Evolutionary conservation across 1,140 invertebrate genomes (phyloP).

Genomic region (Orchesella cincta): DNA sequence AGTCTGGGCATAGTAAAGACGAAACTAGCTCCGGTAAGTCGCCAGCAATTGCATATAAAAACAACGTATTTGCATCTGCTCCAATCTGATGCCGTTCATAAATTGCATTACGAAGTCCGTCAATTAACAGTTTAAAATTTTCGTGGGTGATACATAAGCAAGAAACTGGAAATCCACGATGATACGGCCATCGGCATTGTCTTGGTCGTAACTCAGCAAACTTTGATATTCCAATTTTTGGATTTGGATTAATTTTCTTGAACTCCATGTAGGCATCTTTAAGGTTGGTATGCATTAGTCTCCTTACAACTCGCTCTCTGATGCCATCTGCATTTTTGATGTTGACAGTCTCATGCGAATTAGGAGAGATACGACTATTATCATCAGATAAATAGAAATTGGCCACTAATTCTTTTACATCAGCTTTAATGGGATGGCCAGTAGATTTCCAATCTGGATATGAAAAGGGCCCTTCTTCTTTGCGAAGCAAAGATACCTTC

Average conservation of each 20-base stretch:
- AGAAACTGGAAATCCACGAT: not conserved
- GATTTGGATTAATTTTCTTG: not conserved
- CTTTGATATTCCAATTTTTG: not conserved
- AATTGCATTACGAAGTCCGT: not conserved
- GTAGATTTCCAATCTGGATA: not conserved
- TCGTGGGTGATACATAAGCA: constrained; percentile 29
- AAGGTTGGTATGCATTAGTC: not conserved
- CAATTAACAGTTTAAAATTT: constrained; percentile 31
- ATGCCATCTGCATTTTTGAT: not conserved
- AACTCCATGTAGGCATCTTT: not conserved
- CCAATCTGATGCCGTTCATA: not conserved
- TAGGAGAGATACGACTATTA: not conserved
- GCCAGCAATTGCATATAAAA: too few species aligned
- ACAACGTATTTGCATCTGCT: too few species aligned
- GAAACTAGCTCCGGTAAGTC: not conserved
- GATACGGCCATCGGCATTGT: not conserved
- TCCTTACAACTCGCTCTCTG: not conserved
- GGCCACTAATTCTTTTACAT: not conserved
- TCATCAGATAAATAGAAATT: not conserved
- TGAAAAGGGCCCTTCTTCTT: not conserved
- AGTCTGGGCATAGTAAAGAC: not conserved
- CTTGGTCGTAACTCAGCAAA: constrained; percentile 27
- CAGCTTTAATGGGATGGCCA: not conserved
- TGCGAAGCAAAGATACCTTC: not conserved
- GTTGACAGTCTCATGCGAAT: not conserved